These are phyloP conservation scores for Eubucco bourcierii DNA, from an alignment of 2,113 vertebrate genomes.

Conservation along the genomic window DNA sequence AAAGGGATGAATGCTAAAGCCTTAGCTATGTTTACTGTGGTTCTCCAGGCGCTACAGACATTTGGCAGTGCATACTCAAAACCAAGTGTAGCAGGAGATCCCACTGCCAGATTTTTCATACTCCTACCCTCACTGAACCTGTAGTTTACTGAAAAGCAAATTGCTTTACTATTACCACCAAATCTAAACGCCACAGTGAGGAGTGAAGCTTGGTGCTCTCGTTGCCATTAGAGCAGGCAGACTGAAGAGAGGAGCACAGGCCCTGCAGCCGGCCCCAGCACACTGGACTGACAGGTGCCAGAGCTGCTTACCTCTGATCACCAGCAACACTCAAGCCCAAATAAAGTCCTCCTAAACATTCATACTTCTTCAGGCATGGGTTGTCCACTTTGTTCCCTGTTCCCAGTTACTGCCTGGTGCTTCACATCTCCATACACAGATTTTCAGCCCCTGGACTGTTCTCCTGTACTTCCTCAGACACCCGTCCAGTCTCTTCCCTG, in stretches of 20 bases:
- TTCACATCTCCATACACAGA: background rate
- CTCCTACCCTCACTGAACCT: background rate
- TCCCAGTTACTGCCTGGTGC: background rate
- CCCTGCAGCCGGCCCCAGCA: background rate
- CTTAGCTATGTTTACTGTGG: background rate
- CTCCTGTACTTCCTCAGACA: background rate
- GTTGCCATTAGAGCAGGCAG: background rate
- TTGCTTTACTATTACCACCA: background rate
- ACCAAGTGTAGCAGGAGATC: background rate
- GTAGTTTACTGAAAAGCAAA: background rate
- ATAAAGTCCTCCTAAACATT: background rate
- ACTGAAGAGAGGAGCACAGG: background rate
- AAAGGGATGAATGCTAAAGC: background rate
- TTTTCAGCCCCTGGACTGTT: background rate
- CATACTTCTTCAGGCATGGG: background rate
- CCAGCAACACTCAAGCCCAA: background rate
- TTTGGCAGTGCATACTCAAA: background rate
- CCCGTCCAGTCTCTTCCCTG: background rate
- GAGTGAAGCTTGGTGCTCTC: background rate
- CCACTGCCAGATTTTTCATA: background rate
- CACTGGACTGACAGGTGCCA: fast-evolving
- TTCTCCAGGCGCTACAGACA: background rate
- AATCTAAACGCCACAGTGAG: background rate
- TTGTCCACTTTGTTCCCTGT: background rate
- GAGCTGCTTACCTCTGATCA: background rate